Base-by-base conservation (phyloP, 92 coral and sea anemone genomes). In the Heteractis magnifica region DNA sequence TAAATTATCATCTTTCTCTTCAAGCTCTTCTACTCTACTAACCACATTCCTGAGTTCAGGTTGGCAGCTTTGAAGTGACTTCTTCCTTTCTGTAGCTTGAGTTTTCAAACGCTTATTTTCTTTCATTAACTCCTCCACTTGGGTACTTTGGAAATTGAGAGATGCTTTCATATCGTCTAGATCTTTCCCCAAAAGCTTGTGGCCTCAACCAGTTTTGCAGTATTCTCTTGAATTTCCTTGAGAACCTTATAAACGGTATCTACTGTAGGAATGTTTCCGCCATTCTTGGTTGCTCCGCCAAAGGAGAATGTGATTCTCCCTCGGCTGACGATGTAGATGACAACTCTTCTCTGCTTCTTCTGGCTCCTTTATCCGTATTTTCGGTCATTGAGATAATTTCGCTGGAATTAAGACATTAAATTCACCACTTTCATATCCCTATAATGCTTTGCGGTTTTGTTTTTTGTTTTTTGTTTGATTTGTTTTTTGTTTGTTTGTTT, bases 211-310 rank as follows among this genome's bases (percentile, higher is more conserved):
- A 77, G 71, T 23, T n/a, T 19, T 11, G 6, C 56, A 10, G 81
- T 77, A 21, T 77, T 77, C 23, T 56, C 56, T 77, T 77, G 81
- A 13, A 77, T 71, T 10, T 77, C 81, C 72, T 65, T 65, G 21
- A 65, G 9, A 3, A 65, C 41, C 6, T 9, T 19, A 10, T 65
- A 65, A 9, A 65, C 5, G 0, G 72, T n/a, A 16, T 65, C 72
- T n/a, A 65, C 1, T 34, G 44, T 34, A 5, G 8, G 72, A 4
- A 9, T 7, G 72, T n/a, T 20, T 77, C 81, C 9, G 65, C 81
- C 53, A 77, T 77, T 23, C 13, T 77, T 34, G 44, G 44, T 34
- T 34, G 44, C 44, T 34, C 44, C 44, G 44, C 44, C 44, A 2
- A 34, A 34, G 44, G 44, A 34, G 44, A 34, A 34, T 34, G 44